phyloP scores from a whole-genome alignment of 1,140 invertebrate genomes.

The Drosophila arizonae region DNA sequence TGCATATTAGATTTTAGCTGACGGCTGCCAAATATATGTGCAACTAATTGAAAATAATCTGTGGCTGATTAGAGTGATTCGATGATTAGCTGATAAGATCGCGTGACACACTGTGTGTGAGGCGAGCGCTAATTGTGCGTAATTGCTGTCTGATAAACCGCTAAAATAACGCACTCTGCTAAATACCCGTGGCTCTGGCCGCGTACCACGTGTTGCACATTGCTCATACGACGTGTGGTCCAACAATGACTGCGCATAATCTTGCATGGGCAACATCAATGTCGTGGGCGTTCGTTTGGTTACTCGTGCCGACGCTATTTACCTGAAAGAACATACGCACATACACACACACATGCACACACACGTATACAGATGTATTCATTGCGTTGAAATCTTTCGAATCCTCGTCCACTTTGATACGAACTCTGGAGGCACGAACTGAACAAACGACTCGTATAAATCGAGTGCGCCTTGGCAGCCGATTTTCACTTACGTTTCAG shows the following conservation, averaged over 20 bases:
- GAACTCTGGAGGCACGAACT: conserved; percentile 34
- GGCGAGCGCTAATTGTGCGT: conserved; percentile 64
- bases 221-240: conserved; percentile 47
- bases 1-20: conserved; percentile 61
- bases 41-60: conserved; percentile 77
- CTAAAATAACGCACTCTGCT: conserved; percentile 15
- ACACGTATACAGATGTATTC: not conserved
- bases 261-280: conserved; percentile 27
- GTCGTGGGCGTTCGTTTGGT: conserved; percentile 52
- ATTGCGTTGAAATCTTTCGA: conserved; percentile 73
- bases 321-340: conserved; percentile 13
- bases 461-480: conserved; percentile 58
- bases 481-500: conserved; percentile 75
- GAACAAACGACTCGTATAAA: conserved; percentile 57
- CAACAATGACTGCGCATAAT: conserved; percentile 70
- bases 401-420: conserved; percentile 56
- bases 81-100: conserved; percentile 60
- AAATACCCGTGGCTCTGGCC: conserved; percentile 12
- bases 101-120: conserved; percentile 51
- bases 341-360: conserved; percentile 1
- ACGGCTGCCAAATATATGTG: conserved; percentile 47
- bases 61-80: conserved; percentile 52
- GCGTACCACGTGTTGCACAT: conserved; percentile 70
- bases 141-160: conserved; percentile 65
- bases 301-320: conserved; percentile 10